A percentile compares a stretch with the other conserved stretches of the same genome.
Conservation (phyloP, 2,888 invertebrate species). For the Ormyrus thymus region DNA sequence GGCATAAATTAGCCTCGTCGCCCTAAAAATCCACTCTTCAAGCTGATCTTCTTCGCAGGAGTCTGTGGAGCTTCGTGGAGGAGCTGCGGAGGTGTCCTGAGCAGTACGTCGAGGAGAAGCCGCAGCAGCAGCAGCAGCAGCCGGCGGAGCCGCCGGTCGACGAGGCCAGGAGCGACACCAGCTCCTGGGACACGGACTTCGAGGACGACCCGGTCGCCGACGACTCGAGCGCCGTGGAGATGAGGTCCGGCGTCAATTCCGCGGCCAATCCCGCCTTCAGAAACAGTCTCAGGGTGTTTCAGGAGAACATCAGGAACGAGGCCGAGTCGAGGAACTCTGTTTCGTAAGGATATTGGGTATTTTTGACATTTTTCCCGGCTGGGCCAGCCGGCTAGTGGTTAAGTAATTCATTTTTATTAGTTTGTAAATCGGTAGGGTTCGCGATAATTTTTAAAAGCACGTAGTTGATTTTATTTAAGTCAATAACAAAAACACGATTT, state of each 20-base stretch:
- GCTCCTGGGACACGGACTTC: constrained; percentile 73
- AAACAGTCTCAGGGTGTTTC: constrained; percentile 61
- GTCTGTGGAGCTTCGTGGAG: constrained; percentile 68
- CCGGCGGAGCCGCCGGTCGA: too few species aligned
- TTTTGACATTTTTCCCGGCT: not conserved
- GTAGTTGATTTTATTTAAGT: too few species aligned
- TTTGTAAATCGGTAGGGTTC: too few species aligned
- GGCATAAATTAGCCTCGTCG: too few species aligned
- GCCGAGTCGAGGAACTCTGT: not conserved
- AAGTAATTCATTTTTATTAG: not conserved
- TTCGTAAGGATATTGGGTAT: too few species aligned
- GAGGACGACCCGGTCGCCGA: constrained; percentile 61
- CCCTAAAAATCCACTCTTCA: not conserved
- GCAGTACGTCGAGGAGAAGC: constrained; percentile 62
- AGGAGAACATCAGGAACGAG: constrained; percentile 57
- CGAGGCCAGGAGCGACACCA: constrained; percentile 60
- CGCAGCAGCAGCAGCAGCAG: constrained; percentile 40
- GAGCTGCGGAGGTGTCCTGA: constrained; percentile 66
- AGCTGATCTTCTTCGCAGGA: constrained; percentile 59
- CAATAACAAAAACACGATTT: too few species aligned
- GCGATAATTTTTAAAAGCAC: too few species aligned
- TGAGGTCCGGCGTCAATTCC: constrained; percentile 2
- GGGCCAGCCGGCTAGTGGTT: not conserved
- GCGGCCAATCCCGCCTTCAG: constrained; percentile 57
- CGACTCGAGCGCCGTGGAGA: constrained; percentile 23